Percentiles rank a stretch among this genome's conserved stretches.
Evolutionary conservation across 2,797 vertebrate genomes (phyloP).

Genomic region (Arrhamphus sclerolepis): DNA sequence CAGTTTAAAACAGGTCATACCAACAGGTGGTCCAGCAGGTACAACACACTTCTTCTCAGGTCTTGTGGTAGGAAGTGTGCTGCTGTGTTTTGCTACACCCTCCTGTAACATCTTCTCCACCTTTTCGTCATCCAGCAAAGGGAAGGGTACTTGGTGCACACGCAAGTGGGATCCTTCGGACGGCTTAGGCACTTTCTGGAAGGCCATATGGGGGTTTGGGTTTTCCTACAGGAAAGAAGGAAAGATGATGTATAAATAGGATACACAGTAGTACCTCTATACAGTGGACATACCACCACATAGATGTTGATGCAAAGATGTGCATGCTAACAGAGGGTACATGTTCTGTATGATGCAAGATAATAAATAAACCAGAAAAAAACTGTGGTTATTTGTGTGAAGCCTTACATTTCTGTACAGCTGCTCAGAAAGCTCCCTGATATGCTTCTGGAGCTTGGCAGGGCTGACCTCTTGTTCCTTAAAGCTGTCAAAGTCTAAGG

Average conservation of each 20-base stretch:
- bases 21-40: constrained; percentile 92
- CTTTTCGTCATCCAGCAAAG: constrained; percentile 84
- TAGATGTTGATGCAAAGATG: background rate
- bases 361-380: background rate
- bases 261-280: constrained; percentile 10
- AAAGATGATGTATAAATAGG: constrained; percentile 8
- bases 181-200: constrained; percentile 96
- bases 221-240: constrained; percentile 85
- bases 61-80: constrained; percentile 68
- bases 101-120: constrained; percentile 89
- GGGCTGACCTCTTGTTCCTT: constrained; percentile 89
- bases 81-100: constrained; percentile 85
- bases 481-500: constrained; percentile 90
- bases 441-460: constrained; percentile 88
- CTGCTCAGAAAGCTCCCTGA: constrained; percentile 95
- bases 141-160: constrained; percentile 94
- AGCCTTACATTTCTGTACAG: constrained; percentile 93
- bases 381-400: background rate
- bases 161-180: constrained; percentile 96
- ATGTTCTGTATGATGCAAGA: background rate
- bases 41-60: constrained; percentile 94
- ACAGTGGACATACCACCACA: background rate
- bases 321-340: constrained; percentile 1
- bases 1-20: constrained; percentile 79
- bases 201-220: constrained; percentile 97